Base-by-base conservation (phyloP, 2,888 invertebrate species). In the Pomacea canaliculata region DNA sequence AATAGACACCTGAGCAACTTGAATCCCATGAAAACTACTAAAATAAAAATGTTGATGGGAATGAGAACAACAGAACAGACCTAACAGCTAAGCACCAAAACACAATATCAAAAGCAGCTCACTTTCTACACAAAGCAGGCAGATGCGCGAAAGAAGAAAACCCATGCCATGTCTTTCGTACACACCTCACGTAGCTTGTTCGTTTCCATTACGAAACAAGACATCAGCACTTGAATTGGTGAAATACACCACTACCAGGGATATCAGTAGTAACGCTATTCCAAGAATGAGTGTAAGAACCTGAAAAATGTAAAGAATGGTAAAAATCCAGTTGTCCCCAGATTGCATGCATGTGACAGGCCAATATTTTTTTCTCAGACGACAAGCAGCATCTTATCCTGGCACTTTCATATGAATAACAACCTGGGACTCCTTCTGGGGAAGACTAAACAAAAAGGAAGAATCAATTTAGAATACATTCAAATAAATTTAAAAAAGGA, bases 211-310 rank as follows among this genome's bases (percentile, higher is more conserved):
- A 48, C 68, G 60, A 73, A 81, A 81, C 66, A 83, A 78, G 74
- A 78, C 75, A 49, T 80, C 80, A 37, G 81, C 78, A 60, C 80
- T 81, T 65, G 72, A 72, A 71, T 77, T 80, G 75, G 83, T 70
- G 70, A 83, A 79, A 79, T 80, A 83, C 27, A 81, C 76, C 23
- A 79, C 49, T 56, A 78, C 78, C 78, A 83, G 71, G 13, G 83
- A 79, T 46, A 83, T 48, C 27, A 81, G 71, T 23, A 83, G 74
- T n/a, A 83, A 51, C 48, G 74, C 76, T 56, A 84, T 48, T 23
- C 84, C 84, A 23, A 79, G 71, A 56, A 73, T 77, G 69, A 84
- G 75, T 27, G 78, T 83, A 56, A 82, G 72, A 70, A 81, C 79
- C 84, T 84, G 81, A 56, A 81, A 81, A 73, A 63, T 23, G 51